A percentile compares a stretch with the other conserved stretches of the same genome.
phyloP scores from a whole-genome alignment of 2,113 vertebrate species.

The Phrynosoma blainvillii region DNA sequence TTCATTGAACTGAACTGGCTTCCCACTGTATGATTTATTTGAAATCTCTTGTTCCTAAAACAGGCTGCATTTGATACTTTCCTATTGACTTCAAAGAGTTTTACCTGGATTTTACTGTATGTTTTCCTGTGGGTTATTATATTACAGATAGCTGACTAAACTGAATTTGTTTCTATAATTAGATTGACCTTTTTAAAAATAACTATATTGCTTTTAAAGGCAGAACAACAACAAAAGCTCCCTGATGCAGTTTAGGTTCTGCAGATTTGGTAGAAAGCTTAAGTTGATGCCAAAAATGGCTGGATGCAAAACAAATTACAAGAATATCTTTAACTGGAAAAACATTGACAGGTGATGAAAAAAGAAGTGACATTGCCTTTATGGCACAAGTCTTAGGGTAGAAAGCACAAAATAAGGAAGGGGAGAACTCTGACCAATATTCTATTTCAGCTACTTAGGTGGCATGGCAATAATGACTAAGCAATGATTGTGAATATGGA shows the following conservation, averaged over 20 bases:
- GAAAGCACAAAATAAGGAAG: too few species aligned
- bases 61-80: neutral
- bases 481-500: too few species aligned
- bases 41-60: neutral
- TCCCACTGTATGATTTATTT: neutral
- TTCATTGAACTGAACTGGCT: neutral
- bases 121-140: neutral
- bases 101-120: neutral
- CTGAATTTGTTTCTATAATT: neutral
- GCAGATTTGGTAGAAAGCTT: neutral
- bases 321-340: neutral
- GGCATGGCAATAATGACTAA: too few species aligned
- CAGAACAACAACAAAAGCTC: neutral
- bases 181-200: neutral
- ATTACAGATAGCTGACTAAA: neutral
- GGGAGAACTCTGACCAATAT: too few species aligned
- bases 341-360: neutral
- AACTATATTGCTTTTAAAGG: neutral
- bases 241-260: neutral
- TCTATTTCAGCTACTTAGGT: too few species aligned
- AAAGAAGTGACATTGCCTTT: neutral
- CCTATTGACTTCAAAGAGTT: neutral
- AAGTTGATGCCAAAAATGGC: neutral
- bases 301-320: neutral
- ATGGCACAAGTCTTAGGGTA: neutral